Conservation (phyloP, 2,888 invertebrate species). For the Polymixis flavicincta region DNA sequence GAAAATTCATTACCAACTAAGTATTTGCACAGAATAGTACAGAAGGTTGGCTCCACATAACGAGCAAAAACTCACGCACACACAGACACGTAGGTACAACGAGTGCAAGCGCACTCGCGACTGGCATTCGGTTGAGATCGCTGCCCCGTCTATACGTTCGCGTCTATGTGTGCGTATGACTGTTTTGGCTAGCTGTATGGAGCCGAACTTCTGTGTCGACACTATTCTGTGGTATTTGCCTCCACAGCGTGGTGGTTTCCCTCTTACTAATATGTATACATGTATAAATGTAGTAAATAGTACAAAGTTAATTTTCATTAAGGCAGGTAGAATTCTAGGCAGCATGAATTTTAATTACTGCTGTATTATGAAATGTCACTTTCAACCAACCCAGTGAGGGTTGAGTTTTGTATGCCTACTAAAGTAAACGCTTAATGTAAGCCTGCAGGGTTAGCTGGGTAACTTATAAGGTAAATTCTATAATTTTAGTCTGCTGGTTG, state of each 20-base stretch:
- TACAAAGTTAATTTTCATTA: slow-evolving; percentile 22
- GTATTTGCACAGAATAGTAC: slow-evolving; percentile 46
- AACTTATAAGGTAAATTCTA: neutral
- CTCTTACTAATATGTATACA: slow-evolving; percentile 25
- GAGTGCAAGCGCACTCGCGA: slow-evolving; percentile 18
- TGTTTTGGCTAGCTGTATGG: neutral
- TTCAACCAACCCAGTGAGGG: neutral
- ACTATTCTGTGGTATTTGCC: slow-evolving; percentile 18
- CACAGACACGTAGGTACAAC: neutral
- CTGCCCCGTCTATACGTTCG: too few species aligned
- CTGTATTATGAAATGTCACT: slow-evolving; percentile 9
- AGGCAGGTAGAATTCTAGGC: neutral
- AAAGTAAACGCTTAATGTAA: neutral
- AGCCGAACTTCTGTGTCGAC: slow-evolving; percentile 13
- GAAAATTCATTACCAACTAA: slow-evolving; percentile 66
- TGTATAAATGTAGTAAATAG: slow-evolving; percentile 29
- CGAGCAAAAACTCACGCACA: slow-evolving; percentile 9
- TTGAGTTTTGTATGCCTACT: slow-evolving; percentile 15
- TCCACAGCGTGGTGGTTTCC: slow-evolving; percentile 33
- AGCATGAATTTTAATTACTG: slow-evolving; percentile 14
- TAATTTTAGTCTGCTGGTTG: neutral
- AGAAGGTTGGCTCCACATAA: slow-evolving; percentile 18
- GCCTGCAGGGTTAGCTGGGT: neutral
- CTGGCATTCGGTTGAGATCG: neutral
- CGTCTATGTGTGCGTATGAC: neutral